Evolutionary conservation across 2,113 vertebrate species (phyloP), one percentile per base, ranked within the genome.

Genomic region (Ascaphus truei): DNA sequence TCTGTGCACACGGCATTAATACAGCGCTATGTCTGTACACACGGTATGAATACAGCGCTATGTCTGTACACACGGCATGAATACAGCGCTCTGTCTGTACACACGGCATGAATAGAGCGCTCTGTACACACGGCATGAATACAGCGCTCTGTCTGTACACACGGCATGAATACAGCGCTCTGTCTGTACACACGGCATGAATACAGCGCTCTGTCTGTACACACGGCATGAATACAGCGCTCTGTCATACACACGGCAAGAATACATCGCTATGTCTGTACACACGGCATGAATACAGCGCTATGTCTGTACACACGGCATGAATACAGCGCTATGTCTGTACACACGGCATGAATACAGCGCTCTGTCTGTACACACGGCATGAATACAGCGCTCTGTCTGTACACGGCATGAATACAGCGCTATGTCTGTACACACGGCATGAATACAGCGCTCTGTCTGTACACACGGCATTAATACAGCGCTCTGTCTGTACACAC

Each of bases 81-180:
- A 37, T 37, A 15, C 7, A 37, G 15, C 15, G 34, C 34, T 2
- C 10, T 7, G 15, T 3, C 34, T 12, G 15, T 15, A 15, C 15
- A 15, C 34, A 37, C 34, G 15, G 34, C 34, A 37, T 37, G 15
- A 37, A 37, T 37, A 4, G 10, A 12, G n/a, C n/a, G n/a, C n/a
- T n/a, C 12, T 34, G 10, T 65, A 65, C 62, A 53, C 41, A 65
- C 62, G n/a, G n/a, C n/a, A n/a, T n/a, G n/a, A n/a, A n/a, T n/a
- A 22, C 16, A 3, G 23, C 26, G 33, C n/a, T 45, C 18, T 11
- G 15, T 37, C 25, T 26, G 50, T 25, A 52, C 26, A 15, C 7
- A 26, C 50, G 1, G 20, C 23, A 25, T 22, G 9, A 11, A 48
- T 48, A 10, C 12, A 48, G 11, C 16, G 5, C 18, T 22, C 13